Conservation (phyloP, 1,140 invertebrate genomes). For the Papilio polytes region DNA sequence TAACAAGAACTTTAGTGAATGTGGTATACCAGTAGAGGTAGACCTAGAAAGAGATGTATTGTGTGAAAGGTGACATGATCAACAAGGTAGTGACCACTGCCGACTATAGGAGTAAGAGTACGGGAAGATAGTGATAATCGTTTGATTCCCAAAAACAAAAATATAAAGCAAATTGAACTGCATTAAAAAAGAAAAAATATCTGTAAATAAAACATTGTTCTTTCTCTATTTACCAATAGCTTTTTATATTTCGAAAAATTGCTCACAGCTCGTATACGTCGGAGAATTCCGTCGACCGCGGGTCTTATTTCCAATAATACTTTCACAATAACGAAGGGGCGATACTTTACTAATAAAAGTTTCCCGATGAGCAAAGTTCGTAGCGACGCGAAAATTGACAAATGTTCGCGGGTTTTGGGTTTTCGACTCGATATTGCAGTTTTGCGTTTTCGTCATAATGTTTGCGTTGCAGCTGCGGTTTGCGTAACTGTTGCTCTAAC, state of each 20-base stretch:
- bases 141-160: not conserved
- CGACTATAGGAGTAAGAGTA: no score
- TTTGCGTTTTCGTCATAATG: slow-evolving; percentile 37
- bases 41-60: no score
- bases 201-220: slow-evolving; percentile 32
- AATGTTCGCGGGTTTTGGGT: slow-evolving; percentile 12
- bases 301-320: slow-evolving; percentile 33
- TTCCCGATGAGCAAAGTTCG: slow-evolving; percentile 33
- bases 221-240: slow-evolving; percentile 7
- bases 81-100: no score
- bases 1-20: no score
- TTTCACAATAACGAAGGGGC: slow-evolving; percentile 30
- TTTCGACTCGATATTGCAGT: slow-evolving; percentile 33
- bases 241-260: slow-evolving; percentile 37
- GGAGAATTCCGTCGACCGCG: slow-evolving; percentile 32
- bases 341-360: slow-evolving; percentile 38
- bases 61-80: no score
- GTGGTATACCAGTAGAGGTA: no score
- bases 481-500: slow-evolving; percentile 36
- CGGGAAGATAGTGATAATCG: no score
- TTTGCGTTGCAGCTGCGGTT: slow-evolving; percentile 37
- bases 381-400: slow-evolving; percentile 22
- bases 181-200: not conserved
- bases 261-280: not conserved
- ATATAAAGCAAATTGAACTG: not conserved